These are phyloP conservation scores for Gymnoscopelus braueri DNA, from an alignment of 2,797 vertebrate species.

Conservation along the genomic window DNA sequence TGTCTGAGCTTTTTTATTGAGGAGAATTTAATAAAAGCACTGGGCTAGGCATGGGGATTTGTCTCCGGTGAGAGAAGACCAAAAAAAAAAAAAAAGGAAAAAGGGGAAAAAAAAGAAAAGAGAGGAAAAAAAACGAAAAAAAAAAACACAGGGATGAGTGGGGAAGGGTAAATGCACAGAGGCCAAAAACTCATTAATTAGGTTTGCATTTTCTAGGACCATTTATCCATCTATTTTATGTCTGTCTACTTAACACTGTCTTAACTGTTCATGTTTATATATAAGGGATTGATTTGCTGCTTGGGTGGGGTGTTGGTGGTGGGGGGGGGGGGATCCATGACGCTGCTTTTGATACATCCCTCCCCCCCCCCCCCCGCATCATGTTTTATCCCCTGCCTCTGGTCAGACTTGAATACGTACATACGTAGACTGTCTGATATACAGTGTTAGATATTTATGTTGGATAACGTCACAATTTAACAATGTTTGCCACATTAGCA, in stretches of 20 bases:
- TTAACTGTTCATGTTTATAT: constrained; percentile 6
- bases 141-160: constrained; percentile 48
- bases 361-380: too few species aligned
- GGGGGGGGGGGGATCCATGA: too few species aligned
- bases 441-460: too few species aligned
- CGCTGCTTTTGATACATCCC: too few species aligned
- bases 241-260: constrained; percentile 22
- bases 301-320: too few species aligned
- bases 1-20: constrained; percentile 99
- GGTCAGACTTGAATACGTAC: too few species aligned
- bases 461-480: too few species aligned
- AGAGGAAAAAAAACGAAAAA: background rate
- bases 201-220: constrained; percentile 58
- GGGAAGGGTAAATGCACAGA: constrained; percentile 71
- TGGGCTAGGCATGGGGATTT: constrained; percentile 92
- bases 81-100: constrained; percentile 76
- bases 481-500: too few species aligned
- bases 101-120: constrained; percentile 61
- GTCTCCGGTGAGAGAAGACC: constrained; percentile 79
- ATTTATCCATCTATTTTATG: constrained; percentile 56
- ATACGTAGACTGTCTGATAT: too few species aligned
- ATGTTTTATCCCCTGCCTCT: too few species aligned
- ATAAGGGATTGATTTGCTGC: too few species aligned
- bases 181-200: constrained; percentile 73
- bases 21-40: constrained; percentile 99